A percentile compares a stretch with the other conserved stretches of the same genome.
Evolutionary conservation across 2,888 invertebrate genomes (phyloP).

Genomic region (Agrypnus murinus): DNA sequence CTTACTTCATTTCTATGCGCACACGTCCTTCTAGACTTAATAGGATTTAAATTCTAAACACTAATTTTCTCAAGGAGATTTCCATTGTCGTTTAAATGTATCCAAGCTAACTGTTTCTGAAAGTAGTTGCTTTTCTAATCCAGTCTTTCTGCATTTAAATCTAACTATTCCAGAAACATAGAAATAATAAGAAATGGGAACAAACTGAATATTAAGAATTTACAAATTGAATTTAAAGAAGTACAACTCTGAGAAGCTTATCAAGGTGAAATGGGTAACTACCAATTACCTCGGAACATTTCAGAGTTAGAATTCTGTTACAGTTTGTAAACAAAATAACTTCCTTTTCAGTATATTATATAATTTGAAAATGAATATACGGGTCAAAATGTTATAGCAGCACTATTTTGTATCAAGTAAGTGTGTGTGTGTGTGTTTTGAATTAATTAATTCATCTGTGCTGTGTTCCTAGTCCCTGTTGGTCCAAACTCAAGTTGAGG

Average conservation of each 20-base stretch:
- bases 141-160: background rate
- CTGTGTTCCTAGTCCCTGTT: slow-evolving; percentile 35
- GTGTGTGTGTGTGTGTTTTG: too few species aligned
- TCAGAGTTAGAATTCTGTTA: slow-evolving; percentile 2
- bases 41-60: slow-evolving; percentile 36
- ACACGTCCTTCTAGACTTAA: slow-evolving; percentile 30
- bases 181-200: background rate
- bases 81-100: slow-evolving; percentile 22
- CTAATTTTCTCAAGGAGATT: slow-evolving; percentile 31
- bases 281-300: too few species aligned
- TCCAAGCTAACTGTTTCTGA: slow-evolving; percentile 23
- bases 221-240: slow-evolving; percentile 1
- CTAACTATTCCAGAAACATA: background rate
- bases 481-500: slow-evolving; percentile 43
- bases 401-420: slow-evolving; percentile 37
- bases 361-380: slow-evolving; percentile 22
- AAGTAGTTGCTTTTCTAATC: slow-evolving; percentile 22
- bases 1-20: slow-evolving; percentile 38
- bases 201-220: slow-evolving; percentile 4
- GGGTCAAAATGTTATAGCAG: slow-evolving; percentile 32
- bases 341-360: background rate
- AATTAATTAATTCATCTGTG: slow-evolving; percentile 48
- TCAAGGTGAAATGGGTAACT: too few species aligned
- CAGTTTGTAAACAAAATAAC: slow-evolving; percentile 4
- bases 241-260: background rate